Percentiles rank a stretch among this genome's conserved stretches.
Evolutionary conservation across 1,140 invertebrate species (phyloP).

Genomic region (Pemphigus obesinymphae): DNA sequence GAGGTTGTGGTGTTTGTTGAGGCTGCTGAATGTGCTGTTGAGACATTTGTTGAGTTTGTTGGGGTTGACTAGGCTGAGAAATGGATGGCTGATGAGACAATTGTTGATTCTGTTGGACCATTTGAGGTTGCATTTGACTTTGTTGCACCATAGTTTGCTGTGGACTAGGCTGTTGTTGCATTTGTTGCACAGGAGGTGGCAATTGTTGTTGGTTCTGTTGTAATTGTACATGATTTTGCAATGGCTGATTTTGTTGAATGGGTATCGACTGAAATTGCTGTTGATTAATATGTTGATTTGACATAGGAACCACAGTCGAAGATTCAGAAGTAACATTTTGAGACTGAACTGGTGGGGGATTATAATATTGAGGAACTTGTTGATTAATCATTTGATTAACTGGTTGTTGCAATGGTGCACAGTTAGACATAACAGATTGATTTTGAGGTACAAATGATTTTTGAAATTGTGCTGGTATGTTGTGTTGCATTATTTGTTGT

Average conservation of each 20-base stretch:
- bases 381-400: slow-evolving; percentile 38
- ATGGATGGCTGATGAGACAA: slow-evolving; percentile 46
- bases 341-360: slow-evolving; percentile 13
- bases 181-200: slow-evolving; percentile 30
- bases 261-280: slow-evolving; percentile 53
- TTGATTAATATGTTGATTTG: slow-evolving; percentile 45
- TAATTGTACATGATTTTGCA: slow-evolving; percentile 26
- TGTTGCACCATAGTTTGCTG: slow-evolving; percentile 38
- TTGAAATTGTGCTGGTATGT: slow-evolving; percentile 19
- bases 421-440: slow-evolving; percentile 21
- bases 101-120: slow-evolving; percentile 54
- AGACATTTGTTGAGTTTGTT: slow-evolving; percentile 31
- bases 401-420: slow-evolving; percentile 27
- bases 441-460: slow-evolving; percentile 27
- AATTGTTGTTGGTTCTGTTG: slow-evolving; percentile 39
- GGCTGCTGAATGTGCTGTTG: slow-evolving; percentile 37
- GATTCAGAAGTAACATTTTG: slow-evolving; percentile 37
- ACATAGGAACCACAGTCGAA: slow-evolving; percentile 11
- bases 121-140: slow-evolving; percentile 49
- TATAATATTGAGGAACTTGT: slow-evolving; percentile 40
- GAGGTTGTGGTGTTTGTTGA: slow-evolving; percentile 15
- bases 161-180: slow-evolving; percentile 27
- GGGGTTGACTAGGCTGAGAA: slow-evolving; percentile 39
- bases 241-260: slow-evolving; percentile 47
- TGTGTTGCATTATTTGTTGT: slow-evolving; percentile 38